Conservation (phyloP, 2,888 invertebrate genomes). For the Tinea trinotella region DNA sequence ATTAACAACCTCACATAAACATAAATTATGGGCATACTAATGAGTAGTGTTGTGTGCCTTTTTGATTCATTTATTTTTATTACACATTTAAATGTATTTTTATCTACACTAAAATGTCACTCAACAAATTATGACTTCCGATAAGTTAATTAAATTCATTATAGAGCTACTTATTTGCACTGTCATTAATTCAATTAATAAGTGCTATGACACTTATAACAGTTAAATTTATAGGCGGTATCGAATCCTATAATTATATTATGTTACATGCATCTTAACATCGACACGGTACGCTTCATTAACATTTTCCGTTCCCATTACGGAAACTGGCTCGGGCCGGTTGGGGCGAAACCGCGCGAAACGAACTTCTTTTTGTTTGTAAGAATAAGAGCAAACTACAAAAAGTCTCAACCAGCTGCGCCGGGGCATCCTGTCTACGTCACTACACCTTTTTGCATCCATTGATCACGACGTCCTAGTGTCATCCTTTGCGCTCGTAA, state of each 20-base stretch:
- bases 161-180: background rate
- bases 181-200: conserved; percentile 7
- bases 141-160: too few species aligned
- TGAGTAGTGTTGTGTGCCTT: too few species aligned
- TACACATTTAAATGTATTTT: too few species aligned
- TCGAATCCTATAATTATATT: conserved; percentile 31
- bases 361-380: conserved; percentile 54
- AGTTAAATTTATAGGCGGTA: conserved; percentile 35
- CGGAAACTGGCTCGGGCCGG: conserved; percentile 48
- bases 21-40: too few species aligned
- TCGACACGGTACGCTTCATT: conserved; percentile 48
- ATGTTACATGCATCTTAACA: conserved; percentile 43
- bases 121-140: too few species aligned
- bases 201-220: conserved; percentile 2
- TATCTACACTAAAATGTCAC: too few species aligned
- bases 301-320: conserved; percentile 63
- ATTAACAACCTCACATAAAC: background rate
- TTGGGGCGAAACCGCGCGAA: conserved; percentile 58
- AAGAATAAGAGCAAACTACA: conserved; percentile 46
- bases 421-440: conserved; percentile 66
- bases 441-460: conserved; percentile 56
- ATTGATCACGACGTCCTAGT: conserved; percentile 45
- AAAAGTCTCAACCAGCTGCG: conserved; percentile 66
- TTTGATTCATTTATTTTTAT: too few species aligned
- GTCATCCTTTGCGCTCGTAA: conserved; percentile 39